Evolutionary conservation across 2,113 vertebrate species (phyloP), one percentile per base, ranked within the genome.

Genomic region (Chaetops frenatus): DNA sequence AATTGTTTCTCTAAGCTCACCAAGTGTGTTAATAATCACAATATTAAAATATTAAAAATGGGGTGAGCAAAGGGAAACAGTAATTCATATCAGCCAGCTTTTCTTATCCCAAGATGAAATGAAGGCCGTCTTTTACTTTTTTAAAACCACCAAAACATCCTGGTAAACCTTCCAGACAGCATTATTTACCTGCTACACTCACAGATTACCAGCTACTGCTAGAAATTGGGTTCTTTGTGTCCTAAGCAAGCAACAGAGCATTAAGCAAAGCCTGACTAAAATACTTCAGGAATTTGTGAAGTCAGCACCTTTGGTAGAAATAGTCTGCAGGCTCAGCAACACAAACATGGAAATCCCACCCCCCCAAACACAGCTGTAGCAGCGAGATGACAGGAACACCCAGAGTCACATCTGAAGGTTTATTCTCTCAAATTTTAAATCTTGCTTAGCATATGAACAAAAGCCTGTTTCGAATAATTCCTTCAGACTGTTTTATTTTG

Each of bases 231-330:
- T 44, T 72, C 76, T 93, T 87, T 92, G 64, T 82, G 62, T 72
- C 58, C 78, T 51, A 92, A 73, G n/a, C 54, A 95, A 93, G 69
- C 62, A 94, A 84, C 20, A 47, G 33, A 91, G 70, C 58, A 90
- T 58, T 90, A 95, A 91, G 27, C 65, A 83, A 92, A 92, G 87
- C 56, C 48, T 83, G 66, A 89, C 84, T 85, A 87, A 97, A 96
- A 95, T 80, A 96, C 70, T 95, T 76, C 28, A 93, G 65, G 74
- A 95, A 96, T 97, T 23, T 83, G 88, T 90, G 28, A 93, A 93
- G 81, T 96, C 95, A 97, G 94, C 94, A 94, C 38, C 85, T 86
- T 81, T 62, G 8, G 36, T 1, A 79, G 81, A 86, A 93, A 84
- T 1, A 45, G 77, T 91, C 2, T 94, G 94, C 94, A 94, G 72